A percentile compares a stretch with the other conserved stretches of the same genome.
Conservation (phyloP, 2,113 vertebrate species). For the Benitochromis conjunctus region DNA sequence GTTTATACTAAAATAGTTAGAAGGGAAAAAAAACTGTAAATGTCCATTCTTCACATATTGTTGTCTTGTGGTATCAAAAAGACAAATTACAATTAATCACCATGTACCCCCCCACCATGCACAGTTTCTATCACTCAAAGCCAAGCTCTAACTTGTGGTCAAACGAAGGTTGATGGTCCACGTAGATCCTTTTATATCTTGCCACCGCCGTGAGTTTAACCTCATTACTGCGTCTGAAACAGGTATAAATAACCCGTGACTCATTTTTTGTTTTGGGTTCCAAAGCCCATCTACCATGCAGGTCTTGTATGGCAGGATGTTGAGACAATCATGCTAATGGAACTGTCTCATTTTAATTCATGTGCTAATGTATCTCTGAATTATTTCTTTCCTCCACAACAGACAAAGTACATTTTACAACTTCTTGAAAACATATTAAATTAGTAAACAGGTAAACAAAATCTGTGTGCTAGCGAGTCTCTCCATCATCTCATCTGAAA, state of each 20-base stretch:
- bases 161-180: background rate
- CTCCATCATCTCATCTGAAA: background rate
- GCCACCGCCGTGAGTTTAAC: background rate
- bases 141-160: background rate
- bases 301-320: constrained; percentile 5
- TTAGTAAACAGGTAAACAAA: constrained; percentile 43
- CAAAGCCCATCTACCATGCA: background rate
- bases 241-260: background rate
- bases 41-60: background rate
- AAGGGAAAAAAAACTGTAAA: background rate
- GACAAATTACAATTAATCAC: background rate
- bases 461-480: background rate
- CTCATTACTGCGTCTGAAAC: background rate
- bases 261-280: background rate
- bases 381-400: constrained; percentile 16
- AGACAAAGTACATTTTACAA: constrained; percentile 24
- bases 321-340: constrained; percentile 43
- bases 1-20: background rate
- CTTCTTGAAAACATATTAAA: constrained; percentile 31
- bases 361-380: constrained; percentile 45
- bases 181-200: background rate
- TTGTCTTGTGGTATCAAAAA: background rate
- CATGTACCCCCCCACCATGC: background rate
- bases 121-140: background rate
- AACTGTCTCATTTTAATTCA: constrained; percentile 26